Evolutionary conservation across 2,888 invertebrate species (phyloP), one percentile per base, ranked within the genome.

Genomic region (Agrotis ipsilon): DNA sequence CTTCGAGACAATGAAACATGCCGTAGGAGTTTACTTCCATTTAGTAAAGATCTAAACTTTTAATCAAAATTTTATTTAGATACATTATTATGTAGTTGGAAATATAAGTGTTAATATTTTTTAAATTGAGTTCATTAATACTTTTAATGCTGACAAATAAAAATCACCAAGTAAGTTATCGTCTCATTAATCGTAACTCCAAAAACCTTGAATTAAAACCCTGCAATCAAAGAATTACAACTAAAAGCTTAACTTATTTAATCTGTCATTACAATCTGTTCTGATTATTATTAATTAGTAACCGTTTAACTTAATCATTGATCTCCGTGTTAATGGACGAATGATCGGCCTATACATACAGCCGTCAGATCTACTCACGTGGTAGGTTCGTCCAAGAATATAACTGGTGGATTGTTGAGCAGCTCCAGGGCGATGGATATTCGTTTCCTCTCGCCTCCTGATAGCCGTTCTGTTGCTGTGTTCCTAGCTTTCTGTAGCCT

Each of bases 331-430:
- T 7, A 11, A 39, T 39, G 11, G 39, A 39, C 9, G 1, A 11
- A 39, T 39, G 39, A 39, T 39, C 11, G 2, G 11, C 39, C n/a
- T n/a, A n/a, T n/a, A n/a, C 1, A 39, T 39, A 4, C 19, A 21
- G 21, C 14, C 16, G 21, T 21, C 21, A 51, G 39, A 39, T 39
- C 39, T 39, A 87, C 97, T 97, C 96, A 99, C 99, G 99, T 99
- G 4, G 99, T 99, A 0, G 99, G 99, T 91, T 99, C 99, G 92
- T 99, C 99, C 73, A 99, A 96, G 92, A 99, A 99, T 92, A 99
- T 97, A 11, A 99, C 98, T 0, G 99, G 99, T 2, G 99, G 99
- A 92, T 99, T 99, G 92, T 99, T 99, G 64, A 99, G 97, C 39
- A 99, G 96, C 91, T 99, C 99, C 76, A 99, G 92, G 0, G 99